A percentile compares a stretch with the other conserved stretches of the same genome.
Evolutionary conservation across 2,888 invertebrate genomes (phyloP).

Genomic region (Andrena hattorfiana): DNA sequence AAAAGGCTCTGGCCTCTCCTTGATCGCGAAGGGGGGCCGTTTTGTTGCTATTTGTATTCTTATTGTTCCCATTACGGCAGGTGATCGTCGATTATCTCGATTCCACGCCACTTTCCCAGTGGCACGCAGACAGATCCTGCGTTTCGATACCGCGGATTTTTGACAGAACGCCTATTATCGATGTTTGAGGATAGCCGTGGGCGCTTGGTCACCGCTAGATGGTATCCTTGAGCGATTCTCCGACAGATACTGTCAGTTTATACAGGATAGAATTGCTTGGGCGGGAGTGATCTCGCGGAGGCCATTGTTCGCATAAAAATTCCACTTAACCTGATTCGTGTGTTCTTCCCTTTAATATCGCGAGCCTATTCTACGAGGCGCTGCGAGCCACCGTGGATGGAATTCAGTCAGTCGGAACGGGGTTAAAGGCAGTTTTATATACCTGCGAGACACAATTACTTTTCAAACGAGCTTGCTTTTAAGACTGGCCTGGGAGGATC

Average conservation of each 20-base stretch:
- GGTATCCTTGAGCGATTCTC: not conserved
- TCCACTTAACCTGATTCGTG: constrained; percentile 17
- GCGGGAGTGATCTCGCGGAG: not conserved
- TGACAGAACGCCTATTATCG: constrained; percentile 10
- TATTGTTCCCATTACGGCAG: constrained; percentile 41
- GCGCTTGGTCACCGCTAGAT: not conserved
- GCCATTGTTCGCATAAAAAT: not conserved
- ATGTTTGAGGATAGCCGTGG: not conserved
- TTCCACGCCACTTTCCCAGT: constrained; percentile 23
- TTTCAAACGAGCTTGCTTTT: constrained; percentile 40
- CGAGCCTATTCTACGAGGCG: constrained; percentile 8
- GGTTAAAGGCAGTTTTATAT: constrained; percentile 41
- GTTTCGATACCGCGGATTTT: constrained; percentile 18
- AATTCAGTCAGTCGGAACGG: constrained; percentile 42
- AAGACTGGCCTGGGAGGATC: constrained; percentile 1
- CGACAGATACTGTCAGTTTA: not conserved
- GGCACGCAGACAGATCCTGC: constrained; percentile 22
- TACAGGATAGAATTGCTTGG: not conserved
- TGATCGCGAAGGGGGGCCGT: constrained; percentile 41
- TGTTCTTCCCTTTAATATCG: constrained; percentile 28
- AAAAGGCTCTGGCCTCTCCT: constrained; percentile 11
- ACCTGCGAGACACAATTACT: constrained; percentile 46
- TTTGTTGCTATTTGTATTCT: constrained; percentile 44
- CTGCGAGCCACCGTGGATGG: constrained; percentile 15
- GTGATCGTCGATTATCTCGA: constrained; percentile 44